These are phyloP conservation scores for Vulpes lagopus DNA, from an alignment of 2,113 vertebrate species.

Conservation along the genomic window DNA sequence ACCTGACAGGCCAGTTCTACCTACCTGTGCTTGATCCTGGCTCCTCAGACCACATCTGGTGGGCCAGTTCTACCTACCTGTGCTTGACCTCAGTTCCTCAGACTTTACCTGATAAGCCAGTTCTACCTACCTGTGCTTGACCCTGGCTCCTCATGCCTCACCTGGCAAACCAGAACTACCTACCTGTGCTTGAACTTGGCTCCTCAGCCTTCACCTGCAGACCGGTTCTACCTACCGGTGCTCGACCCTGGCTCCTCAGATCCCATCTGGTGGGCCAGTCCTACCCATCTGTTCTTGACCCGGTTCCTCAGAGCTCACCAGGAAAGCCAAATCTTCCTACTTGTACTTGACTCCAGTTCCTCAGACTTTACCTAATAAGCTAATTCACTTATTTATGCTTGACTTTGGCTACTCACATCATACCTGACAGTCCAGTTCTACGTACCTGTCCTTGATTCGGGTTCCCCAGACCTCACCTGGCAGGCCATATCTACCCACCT, in stretches of 20 bases:
- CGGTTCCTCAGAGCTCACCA: neutral
- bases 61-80: neutral
- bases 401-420: neutral
- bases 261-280: neutral
- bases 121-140: neutral
- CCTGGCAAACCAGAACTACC: neutral
- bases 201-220: neutral
- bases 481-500: neutral
- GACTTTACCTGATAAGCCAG: neutral
- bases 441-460: neutral
- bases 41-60: too few species aligned
- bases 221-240: neutral
- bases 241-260: neutral
- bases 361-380: neutral
- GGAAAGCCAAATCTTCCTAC: neutral
- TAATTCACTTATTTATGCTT: neutral
- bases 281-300: neutral
- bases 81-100: neutral
- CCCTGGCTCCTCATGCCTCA: neutral
- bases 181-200: neutral
- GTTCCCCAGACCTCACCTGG: neutral
- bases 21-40: neutral
- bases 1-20: neutral
- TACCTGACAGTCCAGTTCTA: neutral
- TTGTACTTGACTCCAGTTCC: neutral